These are phyloP conservation scores for Lissonota sp. DNA, from an alignment of 2,888 invertebrate species.

Conservation along the genomic window DNA sequence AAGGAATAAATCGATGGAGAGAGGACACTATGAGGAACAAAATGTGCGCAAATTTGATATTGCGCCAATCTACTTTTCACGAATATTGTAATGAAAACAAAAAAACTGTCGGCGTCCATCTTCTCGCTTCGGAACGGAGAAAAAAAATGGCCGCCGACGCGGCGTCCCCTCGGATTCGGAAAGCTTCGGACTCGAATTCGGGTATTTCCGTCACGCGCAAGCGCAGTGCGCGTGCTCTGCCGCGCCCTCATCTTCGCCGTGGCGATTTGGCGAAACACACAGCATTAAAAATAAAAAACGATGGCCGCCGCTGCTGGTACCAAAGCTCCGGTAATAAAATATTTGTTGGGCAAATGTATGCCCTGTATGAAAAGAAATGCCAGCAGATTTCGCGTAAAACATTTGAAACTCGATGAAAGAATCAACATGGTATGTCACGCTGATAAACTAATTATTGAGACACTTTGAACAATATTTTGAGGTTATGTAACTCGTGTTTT, in stretches of 20 bases:
- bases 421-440: slow-evolving; percentile 89
- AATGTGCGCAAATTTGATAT: not conserved
- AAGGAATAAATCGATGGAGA: not conserved
- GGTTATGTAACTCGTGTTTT: slow-evolving; percentile 69
- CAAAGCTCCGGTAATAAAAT: slow-evolving; percentile 58
- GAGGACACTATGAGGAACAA: not conserved
- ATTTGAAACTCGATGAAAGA: slow-evolving; percentile 90
- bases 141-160: not conserved
- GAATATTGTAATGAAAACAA: not conserved
- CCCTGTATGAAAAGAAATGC: slow-evolving; percentile 92
- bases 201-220: too few relatives aligned
- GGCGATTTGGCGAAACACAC: too few relatives aligned
- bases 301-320: slow-evolving; percentile 49
- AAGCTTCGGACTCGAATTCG: too few relatives aligned
- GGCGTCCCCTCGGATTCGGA: too few relatives aligned
- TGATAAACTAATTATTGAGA: slow-evolving; percentile 31
- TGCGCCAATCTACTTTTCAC: not conserved
- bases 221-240: too few relatives aligned
- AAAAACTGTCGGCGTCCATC: too few relatives aligned
- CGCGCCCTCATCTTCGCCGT: too few relatives aligned
- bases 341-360: slow-evolving; percentile 90
- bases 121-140: not conserved
- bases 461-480: slow-evolving; percentile 52
- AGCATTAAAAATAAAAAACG: too few relatives aligned
- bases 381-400: slow-evolving; percentile 91